These are phyloP conservation scores for Megastigmus dorsalis DNA, from an alignment of 2,888 invertebrate genomes.

Conservation along the genomic window DNA sequence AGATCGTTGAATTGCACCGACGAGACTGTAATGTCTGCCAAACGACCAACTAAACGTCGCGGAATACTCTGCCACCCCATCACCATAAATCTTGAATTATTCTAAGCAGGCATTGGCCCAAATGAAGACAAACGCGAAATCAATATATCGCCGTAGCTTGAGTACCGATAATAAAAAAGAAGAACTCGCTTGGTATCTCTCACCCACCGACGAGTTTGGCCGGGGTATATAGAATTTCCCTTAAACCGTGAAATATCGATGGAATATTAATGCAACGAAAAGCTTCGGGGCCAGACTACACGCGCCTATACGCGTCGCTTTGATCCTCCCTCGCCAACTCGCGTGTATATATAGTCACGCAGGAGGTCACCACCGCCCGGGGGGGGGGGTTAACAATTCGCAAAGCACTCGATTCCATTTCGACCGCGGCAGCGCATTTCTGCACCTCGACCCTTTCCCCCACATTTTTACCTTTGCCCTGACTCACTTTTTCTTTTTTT, in stretches of 20 bases:
- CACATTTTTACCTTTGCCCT: slow-evolving; percentile 14
- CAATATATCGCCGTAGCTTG: slow-evolving; percentile 31
- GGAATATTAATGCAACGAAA: slow-evolving; percentile 46
- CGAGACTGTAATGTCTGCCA: too few species aligned
- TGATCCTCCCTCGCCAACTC: slow-evolving; percentile 47
- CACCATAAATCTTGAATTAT: slow-evolving; percentile 49
- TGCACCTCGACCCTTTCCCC: not conserved
- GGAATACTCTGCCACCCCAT: too few species aligned
- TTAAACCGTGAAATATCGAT: slow-evolving; percentile 45
- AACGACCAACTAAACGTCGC: too few species aligned
- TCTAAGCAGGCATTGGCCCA: slow-evolving; percentile 33
- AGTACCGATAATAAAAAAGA: not conserved
- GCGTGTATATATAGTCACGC: slow-evolving; percentile 5
- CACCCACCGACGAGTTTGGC: not conserved
- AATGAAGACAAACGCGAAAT: slow-evolving; percentile 52
- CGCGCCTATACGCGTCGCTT: slow-evolving; percentile 16
- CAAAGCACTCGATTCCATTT: slow-evolving; percentile 49
- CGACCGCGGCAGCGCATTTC: too few species aligned
- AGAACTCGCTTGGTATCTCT: too few species aligned
- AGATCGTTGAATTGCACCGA: too few species aligned
- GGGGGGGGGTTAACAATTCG: slow-evolving; percentile 46
- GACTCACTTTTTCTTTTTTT: not conserved
- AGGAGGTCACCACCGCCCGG: slow-evolving; percentile 31
- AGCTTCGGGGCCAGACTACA: slow-evolving; percentile 31
- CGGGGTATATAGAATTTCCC: slow-evolving; percentile 27